These are phyloP conservation scores for Schizaphis graminum DNA, from an alignment of 2,888 invertebrate genomes.

Conservation along the genomic window DNA sequence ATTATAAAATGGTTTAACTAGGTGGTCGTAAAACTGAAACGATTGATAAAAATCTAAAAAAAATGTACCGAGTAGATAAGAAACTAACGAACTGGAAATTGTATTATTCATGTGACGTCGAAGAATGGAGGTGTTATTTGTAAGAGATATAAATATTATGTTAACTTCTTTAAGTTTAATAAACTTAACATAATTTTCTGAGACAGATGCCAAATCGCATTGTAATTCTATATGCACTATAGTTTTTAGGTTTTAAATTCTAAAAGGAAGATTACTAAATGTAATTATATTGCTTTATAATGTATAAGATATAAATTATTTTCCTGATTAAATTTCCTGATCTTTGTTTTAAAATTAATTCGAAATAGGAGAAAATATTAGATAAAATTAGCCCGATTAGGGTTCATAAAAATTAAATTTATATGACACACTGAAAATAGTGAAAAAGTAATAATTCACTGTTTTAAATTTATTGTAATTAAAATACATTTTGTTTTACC, in stretches of 20 bases:
- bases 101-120: background rate
- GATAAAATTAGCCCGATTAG: background rate
- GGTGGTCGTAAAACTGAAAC: background rate
- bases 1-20: background rate
- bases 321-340: background rate
- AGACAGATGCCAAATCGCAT: background rate
- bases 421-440: background rate
- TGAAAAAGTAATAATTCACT: background rate
- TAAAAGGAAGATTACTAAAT: conserved; percentile 12
- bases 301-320: background rate
- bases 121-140: background rate
- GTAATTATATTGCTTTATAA: background rate
- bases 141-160: background rate
- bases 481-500: background rate
- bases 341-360: background rate
- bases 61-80: background rate
- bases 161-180: conserved; percentile 33
- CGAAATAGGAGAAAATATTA: background rate
- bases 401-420: background rate
- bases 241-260: background rate
- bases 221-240: background rate
- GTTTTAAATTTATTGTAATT: background rate
- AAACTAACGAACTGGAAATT: conserved; percentile 6
- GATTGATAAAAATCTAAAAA: conserved; percentile 35
- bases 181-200: conserved; percentile 4